Percentiles rank a stretch among this genome's conserved stretches.
phyloP scores from a whole-genome alignment of 2,113 vertebrate species.

The Vombatus ursinus region DNA sequence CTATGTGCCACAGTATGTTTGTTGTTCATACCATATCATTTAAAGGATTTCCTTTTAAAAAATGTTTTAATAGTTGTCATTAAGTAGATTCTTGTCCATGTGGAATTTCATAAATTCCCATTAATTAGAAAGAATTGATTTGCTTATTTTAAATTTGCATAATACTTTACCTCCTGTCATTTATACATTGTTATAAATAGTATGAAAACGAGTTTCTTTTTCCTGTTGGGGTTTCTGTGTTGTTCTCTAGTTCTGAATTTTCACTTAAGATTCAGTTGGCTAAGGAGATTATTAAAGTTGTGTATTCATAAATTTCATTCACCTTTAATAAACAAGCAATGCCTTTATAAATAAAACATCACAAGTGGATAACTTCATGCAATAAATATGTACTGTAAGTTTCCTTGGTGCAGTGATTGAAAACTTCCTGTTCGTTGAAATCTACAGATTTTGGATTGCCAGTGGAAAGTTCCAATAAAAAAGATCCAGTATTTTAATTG shows the following conservation, averaged over 20 bases:
- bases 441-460: slow-evolving; percentile 53
- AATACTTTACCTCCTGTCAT: slow-evolving; percentile 30
- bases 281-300: slow-evolving; percentile 59
- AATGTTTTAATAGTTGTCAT: background rate
- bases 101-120: slow-evolving; percentile 49
- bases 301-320: slow-evolving; percentile 67
- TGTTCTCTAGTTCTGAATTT: slow-evolving; percentile 37
- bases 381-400: slow-evolving; percentile 83
- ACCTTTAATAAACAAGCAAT: slow-evolving; percentile 67
- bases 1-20: slow-evolving; percentile 31
- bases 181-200: slow-evolving; percentile 12
- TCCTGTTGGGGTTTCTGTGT: background rate
- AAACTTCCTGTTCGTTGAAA: slow-evolving; percentile 67
- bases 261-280: slow-evolving; percentile 57
- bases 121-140: slow-evolving; percentile 26
- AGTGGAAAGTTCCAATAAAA: slow-evolving; percentile 70
- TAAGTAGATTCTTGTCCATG: slow-evolving; percentile 25
- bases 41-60: background rate
- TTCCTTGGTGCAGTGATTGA: slow-evolving; percentile 69
- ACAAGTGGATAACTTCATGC: slow-evolving; percentile 81
- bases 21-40: slow-evolving; percentile 16
- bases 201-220: slow-evolving; percentile 28
- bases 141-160: slow-evolving; percentile 39
- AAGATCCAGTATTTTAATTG: slow-evolving; percentile 60
- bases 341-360: slow-evolving; percentile 65